These are phyloP conservation scores for Bilobella aurantiaca DNA, from an alignment of 1,140 invertebrate species.

Conservation along the genomic window DNA sequence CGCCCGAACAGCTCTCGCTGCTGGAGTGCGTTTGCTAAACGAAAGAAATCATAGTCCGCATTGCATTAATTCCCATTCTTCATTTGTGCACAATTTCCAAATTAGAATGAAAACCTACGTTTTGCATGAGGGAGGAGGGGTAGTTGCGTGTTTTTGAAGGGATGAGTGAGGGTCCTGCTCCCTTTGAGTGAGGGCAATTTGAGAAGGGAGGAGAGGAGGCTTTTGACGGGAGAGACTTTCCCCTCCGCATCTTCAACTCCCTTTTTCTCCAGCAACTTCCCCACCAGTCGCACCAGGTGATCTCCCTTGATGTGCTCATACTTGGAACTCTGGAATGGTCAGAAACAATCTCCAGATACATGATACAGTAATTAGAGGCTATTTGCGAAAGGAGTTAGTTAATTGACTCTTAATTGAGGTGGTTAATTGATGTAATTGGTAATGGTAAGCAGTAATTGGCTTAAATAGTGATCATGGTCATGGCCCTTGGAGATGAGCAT, in stretches of 20 bases:
- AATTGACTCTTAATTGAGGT: no score
- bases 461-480: no score
- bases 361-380: no score
- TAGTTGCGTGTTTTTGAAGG: neutral
- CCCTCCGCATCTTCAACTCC: constrained; percentile 10
- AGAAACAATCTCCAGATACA: neutral
- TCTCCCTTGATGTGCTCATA: constrained; percentile 21
- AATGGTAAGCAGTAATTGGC: no score
- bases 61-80: neutral
- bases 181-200: neutral
- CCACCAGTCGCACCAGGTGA: constrained; percentile 20
- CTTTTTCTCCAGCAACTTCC: constrained; percentile 13
- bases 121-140: neutral
- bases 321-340: constrained; percentile 13
- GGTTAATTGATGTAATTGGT: no score
- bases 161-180: constrained; percentile 8
- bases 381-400: no score
- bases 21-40: constrained; percentile 53
- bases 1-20: constrained; percentile 59
- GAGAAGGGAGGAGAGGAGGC: constrained; percentile 10
- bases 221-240: constrained; percentile 6
- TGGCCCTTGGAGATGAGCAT: no score
- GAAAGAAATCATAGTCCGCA: constrained; percentile 15
- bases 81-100: no score
- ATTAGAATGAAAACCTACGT: no score